These are phyloP conservation scores for Acanthisitta chloris DNA, from an alignment of 2,113 vertebrate genomes.

Conservation along the genomic window DNA sequence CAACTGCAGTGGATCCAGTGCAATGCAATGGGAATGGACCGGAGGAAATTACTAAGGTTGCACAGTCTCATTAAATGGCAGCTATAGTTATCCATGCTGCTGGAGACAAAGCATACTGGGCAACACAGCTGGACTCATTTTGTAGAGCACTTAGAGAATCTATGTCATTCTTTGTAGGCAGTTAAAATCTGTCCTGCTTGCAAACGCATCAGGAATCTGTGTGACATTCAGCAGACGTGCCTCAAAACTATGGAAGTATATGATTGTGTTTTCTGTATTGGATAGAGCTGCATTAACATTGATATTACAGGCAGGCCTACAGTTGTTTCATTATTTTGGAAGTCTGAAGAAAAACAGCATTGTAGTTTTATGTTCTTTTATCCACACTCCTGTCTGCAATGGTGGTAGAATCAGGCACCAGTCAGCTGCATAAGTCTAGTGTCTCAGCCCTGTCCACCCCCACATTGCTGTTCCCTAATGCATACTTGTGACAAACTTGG, in stretches of 20 bases:
- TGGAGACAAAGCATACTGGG: neutral
- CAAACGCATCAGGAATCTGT: neutral
- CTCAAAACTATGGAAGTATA: neutral
- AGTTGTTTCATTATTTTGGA: neutral
- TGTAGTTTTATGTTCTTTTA: neutral
- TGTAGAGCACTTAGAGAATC: neutral
- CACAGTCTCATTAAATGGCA: neutral
- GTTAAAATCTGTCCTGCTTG: neutral
- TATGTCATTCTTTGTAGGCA: neutral
- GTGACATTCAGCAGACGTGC: neutral
- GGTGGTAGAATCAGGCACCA: conserved; percentile 6
- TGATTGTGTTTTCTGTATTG: neutral
- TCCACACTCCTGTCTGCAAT: neutral
- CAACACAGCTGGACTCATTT: neutral
- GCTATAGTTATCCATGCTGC: fast-evolving
- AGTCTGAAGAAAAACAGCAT: conserved; percentile 1
- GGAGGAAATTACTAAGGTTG: neutral
- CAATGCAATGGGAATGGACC: neutral
- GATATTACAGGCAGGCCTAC: neutral
- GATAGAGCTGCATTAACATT: neutral
- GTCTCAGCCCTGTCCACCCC: neutral
- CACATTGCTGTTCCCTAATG: neutral
- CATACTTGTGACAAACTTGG: conserved; percentile 57
- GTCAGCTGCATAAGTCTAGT: neutral
- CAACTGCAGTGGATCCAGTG: neutral